Conservation (phyloP, 2,113 vertebrate species). For the Camelus dromedarius region DNA sequence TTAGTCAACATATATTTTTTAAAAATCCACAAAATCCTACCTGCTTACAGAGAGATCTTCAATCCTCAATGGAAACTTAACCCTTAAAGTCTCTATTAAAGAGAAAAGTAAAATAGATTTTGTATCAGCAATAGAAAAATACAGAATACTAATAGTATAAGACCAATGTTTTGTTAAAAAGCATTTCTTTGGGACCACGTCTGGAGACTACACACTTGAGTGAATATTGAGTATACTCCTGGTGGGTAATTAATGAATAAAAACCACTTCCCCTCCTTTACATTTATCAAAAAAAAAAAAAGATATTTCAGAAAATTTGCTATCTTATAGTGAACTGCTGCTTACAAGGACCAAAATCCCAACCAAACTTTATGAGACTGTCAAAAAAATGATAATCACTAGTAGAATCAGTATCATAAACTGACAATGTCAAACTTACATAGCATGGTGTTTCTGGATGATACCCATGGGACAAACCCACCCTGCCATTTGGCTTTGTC, state of each 20-base stretch:
- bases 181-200: neutral
- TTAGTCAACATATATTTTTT: neutral
- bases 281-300: neutral
- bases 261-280: neutral
- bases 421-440: too few species aligned
- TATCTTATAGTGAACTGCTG: neutral
- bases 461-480: too few species aligned
- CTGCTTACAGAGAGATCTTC: conserved; percentile 73
- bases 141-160: neutral
- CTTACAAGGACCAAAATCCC: neutral
- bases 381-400: too few species aligned
- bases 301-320: neutral
- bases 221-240: neutral
- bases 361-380: neutral
- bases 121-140: conserved; percentile 54
- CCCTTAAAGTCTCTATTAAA: neutral
- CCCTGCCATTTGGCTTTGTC: too few species aligned
- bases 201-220: neutral
- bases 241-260: neutral
- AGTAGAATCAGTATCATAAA: too few species aligned
- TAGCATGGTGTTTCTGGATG: neutral
- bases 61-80: conserved; percentile 27
- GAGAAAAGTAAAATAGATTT: conserved; percentile 52
- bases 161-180: neutral
- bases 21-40: conserved; percentile 51